phyloP scores from a whole-genome alignment of 1,140 invertebrate species.

The Calliphora vicina region DNA sequence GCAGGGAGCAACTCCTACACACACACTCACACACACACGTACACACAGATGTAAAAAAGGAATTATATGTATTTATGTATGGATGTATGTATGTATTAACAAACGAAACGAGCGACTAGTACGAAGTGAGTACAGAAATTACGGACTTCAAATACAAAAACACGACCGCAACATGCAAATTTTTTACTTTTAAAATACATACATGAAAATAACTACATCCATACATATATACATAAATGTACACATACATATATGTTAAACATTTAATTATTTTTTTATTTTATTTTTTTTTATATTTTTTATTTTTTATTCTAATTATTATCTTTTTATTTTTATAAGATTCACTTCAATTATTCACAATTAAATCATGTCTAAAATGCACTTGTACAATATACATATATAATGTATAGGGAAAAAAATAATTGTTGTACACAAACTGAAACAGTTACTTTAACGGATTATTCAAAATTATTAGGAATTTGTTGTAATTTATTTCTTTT shows the following conservation, averaged over 20 bases:
- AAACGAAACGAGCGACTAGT: background rate
- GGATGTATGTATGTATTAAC: too few species aligned
- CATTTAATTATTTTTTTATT: background rate
- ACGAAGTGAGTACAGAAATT: background rate
- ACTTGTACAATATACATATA: too few species aligned
- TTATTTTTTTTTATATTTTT: constrained; percentile 16
- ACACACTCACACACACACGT: background rate
- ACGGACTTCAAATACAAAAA: background rate
- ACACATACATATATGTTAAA: background rate
- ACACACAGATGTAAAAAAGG: background rate
- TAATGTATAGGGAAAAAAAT: background rate
- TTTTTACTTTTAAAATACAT: background rate
- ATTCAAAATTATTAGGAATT: background rate
- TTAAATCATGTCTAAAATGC: too few species aligned
- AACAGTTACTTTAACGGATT: background rate
- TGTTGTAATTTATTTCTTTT: background rate
- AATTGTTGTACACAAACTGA: background rate
- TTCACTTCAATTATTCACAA: background rate
- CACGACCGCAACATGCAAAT: constrained; percentile 1
- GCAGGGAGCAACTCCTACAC: background rate
- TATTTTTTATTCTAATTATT: background rate
- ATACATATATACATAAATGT: background rate
- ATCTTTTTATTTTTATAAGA: background rate
- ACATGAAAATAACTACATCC: background rate
- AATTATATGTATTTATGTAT: background rate